A percentile compares a stretch with the other conserved stretches of the same genome.
Evolutionary conservation across 2,797 vertebrate genomes (phyloP).

Genomic region (Antrozous pallidus): DNA sequence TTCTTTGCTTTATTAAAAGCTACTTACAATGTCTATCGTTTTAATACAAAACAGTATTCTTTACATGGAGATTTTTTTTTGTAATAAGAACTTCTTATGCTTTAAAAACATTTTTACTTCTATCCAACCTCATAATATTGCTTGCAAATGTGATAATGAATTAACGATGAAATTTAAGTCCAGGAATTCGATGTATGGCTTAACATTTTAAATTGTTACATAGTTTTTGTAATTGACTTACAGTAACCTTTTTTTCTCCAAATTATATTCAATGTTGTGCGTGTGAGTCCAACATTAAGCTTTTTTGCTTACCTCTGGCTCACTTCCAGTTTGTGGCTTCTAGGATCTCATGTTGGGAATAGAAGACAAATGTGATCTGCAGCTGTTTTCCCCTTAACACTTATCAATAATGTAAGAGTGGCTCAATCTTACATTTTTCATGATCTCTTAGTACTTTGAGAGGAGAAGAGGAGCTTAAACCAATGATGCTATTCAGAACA

Average conservation of each 20-base stretch:
- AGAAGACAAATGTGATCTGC: neutral
- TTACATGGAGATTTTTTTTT: neutral
- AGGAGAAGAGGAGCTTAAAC: neutral
- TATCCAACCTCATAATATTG: neutral
- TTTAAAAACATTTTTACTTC: neutral
- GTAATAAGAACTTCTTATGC: neutral
- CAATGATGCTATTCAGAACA: neutral
- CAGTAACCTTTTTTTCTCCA: neutral
- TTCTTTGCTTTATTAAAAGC: neutral
- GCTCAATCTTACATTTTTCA: neutral
- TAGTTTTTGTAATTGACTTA: constrained; percentile 27
- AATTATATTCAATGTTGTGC: neutral
- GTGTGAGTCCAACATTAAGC: neutral
- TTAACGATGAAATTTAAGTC: neutral
- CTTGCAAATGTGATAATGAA: neutral
- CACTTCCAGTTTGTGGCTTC: neutral
- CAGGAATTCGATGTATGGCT: neutral
- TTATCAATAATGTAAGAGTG: neutral
- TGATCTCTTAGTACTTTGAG: constrained; percentile 32
- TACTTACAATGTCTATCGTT: neutral
- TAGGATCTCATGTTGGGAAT: neutral
- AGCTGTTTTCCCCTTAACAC: neutral
- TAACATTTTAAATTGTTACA: constrained; percentile 26
- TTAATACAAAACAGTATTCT: neutral
- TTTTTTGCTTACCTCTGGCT: neutral